Conservation (phyloP, 2,113 vertebrate species). For the Thunnus thynnus region DNA sequence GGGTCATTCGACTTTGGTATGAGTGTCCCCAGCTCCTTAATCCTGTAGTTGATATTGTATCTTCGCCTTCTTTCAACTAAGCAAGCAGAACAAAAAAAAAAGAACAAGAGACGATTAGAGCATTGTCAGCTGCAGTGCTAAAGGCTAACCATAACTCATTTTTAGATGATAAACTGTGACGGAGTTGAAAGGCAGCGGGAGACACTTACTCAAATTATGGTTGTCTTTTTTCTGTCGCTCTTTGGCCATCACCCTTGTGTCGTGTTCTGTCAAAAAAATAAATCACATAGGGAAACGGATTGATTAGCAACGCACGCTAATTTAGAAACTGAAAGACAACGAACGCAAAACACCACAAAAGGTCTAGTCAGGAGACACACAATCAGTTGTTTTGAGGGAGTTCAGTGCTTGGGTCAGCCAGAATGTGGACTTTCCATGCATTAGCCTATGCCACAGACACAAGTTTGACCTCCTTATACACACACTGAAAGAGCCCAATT, state of each 20-base stretch:
- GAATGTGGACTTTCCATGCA: constrained; percentile 42
- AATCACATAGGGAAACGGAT: constrained; percentile 58
- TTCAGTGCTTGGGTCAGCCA: constrained; percentile 54
- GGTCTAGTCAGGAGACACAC: constrained; percentile 54
- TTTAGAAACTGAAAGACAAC: constrained; percentile 76
- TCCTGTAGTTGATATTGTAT: constrained; percentile 99
- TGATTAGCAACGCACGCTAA: constrained; percentile 69
- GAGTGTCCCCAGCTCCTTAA: constrained; percentile 98
- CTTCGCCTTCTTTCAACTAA: constrained; percentile 97
- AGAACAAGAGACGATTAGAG: constrained; percentile 4
- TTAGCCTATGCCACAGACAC: constrained; percentile 10
- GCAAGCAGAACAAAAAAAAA: background rate
- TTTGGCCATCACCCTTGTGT: constrained; percentile 94
- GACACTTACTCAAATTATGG: constrained; percentile 96
- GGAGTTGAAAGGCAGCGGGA: constrained; percentile 63
- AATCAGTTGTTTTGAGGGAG: constrained; percentile 54
- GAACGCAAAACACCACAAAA: constrained; percentile 45
- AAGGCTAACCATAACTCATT: constrained; percentile 1
- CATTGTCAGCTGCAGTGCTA: background rate
- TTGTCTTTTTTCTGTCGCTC: constrained; percentile 99
- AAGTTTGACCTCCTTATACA: constrained; percentile 60
- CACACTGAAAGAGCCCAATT: constrained; percentile 64
- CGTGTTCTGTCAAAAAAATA: constrained; percentile 88
- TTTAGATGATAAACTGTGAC: constrained; percentile 62
- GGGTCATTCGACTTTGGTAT: constrained; percentile 99